A percentile compares a stretch with the other conserved stretches of the same genome.
Evolutionary conservation across 2,888 invertebrate genomes (phyloP).

Genomic region (Stratiomys singularior): DNA sequence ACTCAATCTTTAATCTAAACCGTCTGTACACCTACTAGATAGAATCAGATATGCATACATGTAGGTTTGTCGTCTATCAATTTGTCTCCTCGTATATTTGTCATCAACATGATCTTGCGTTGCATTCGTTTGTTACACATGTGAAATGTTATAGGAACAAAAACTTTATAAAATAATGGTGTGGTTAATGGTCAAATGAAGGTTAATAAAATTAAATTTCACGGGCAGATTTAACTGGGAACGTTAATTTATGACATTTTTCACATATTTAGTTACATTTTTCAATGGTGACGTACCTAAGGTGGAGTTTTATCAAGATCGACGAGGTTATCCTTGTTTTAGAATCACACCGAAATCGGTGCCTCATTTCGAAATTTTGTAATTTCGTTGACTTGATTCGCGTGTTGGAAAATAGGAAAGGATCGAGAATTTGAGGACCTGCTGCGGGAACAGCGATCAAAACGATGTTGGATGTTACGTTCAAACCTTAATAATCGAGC

Average conservation of each 20-base stretch:
- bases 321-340: too few relatives aligned
- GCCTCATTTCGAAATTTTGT: too few relatives aligned
- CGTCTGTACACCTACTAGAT: background rate
- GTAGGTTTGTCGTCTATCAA: background rate
- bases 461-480: too few relatives aligned
- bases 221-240: background rate
- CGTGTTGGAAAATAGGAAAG: too few relatives aligned
- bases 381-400: too few relatives aligned
- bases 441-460: too few relatives aligned
- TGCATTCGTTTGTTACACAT: background rate
- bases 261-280: background rate
- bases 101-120: too few relatives aligned
- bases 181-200: conserved; percentile 33
- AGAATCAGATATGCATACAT: background rate
- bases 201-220: conserved; percentile 45
- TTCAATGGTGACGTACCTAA: too few relatives aligned
- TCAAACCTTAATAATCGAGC: too few relatives aligned
- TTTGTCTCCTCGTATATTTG: background rate
- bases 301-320: too few relatives aligned
- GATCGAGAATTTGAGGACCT: too few relatives aligned
- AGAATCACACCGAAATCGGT: too few relatives aligned
- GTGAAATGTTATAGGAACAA: background rate
- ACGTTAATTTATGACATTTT: background rate
- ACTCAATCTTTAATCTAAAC: conserved; percentile 25
- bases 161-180: background rate